Evolutionary conservation across 2,888 invertebrate species (phyloP).

Genomic region (Holacanthella duospinosa): DNA sequence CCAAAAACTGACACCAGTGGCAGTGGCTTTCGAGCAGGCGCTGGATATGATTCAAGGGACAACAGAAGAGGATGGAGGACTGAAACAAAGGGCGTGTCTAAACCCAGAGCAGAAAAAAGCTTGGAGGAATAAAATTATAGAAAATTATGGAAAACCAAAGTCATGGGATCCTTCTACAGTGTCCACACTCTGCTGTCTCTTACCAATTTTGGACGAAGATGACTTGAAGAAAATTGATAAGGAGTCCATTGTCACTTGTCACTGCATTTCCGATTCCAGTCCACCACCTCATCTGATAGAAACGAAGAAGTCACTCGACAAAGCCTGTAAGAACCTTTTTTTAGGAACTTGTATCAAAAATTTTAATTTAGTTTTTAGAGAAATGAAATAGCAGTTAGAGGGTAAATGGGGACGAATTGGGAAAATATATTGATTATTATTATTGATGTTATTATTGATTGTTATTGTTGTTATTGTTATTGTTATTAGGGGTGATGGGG

Average conservation of each 20-base stretch:
- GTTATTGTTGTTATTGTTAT: too few species aligned
- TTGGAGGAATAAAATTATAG: conserved; percentile 26
- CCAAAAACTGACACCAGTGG: conserved; percentile 24
- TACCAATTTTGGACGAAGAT: conserved; percentile 27
- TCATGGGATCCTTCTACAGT: conserved; percentile 29
- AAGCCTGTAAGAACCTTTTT: too few species aligned
- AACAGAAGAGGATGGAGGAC: conserved; percentile 32
- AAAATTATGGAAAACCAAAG: conserved; percentile 23
- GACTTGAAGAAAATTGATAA: conserved; percentile 20
- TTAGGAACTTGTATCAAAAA: too few species aligned
- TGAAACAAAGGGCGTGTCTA: conserved; percentile 32
- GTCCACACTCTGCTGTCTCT: conserved; percentile 27
- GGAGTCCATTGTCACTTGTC: conserved; percentile 28
- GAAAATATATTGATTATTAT: too few species aligned
- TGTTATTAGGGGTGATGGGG: too few species aligned
- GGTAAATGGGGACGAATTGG: too few species aligned
- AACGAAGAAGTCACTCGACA: conserved; percentile 24
- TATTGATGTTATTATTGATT: too few species aligned
- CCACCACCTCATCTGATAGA: conserved; percentile 32
- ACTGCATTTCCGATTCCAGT: conserved; percentile 25
- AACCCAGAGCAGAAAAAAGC: conserved; percentile 26
- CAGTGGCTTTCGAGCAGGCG: conserved; percentile 31
- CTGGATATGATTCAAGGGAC: conserved; percentile 30
- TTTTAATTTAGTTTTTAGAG: too few species aligned
- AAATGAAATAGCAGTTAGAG: too few species aligned